A percentile compares a stretch with the other conserved stretches of the same genome.
phyloP scores from a whole-genome alignment of 1,140 invertebrate genomes.

The Cryptotermes secundus region DNA sequence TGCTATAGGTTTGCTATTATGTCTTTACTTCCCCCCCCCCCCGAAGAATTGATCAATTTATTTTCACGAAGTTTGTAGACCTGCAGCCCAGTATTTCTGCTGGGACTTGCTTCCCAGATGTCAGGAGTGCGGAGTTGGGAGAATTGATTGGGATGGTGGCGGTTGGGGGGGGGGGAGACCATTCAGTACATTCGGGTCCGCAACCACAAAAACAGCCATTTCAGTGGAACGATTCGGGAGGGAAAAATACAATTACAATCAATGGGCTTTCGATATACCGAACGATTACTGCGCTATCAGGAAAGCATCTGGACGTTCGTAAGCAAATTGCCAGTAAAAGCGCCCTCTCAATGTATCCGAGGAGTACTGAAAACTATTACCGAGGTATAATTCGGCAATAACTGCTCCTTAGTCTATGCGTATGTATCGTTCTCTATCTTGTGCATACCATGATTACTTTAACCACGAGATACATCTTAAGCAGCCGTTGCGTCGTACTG shows the following conservation, averaged over 20 bases:
- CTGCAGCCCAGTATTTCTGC: not conserved
- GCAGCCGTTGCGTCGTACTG: no score
- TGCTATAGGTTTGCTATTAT: not conserved
- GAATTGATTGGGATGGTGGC: not conserved
- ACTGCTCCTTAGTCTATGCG: no score
- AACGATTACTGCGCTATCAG: not conserved
- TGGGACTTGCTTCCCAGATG: not conserved
- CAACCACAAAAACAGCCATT: constrained; percentile 11
- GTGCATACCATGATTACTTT: no score
- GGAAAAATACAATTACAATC: not conserved
- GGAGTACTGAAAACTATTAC: not conserved
- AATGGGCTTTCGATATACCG: not conserved
- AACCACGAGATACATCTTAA: no score
- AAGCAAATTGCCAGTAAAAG: not conserved
- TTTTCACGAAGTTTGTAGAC: not conserved
- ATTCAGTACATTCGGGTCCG: not conserved
- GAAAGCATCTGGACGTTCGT: no score
- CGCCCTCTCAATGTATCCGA: not conserved
- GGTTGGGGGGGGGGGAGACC: not conserved
- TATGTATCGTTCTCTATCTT: no score
- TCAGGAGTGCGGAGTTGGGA: not conserved
- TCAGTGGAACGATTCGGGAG: not conserved
- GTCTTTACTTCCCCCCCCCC: not conserved
- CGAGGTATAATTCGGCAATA: no score
- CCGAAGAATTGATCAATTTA: not conserved